phyloP scores from a whole-genome alignment of 2,113 vertebrate species.

The Onychostruthus taczanowskii region DNA sequence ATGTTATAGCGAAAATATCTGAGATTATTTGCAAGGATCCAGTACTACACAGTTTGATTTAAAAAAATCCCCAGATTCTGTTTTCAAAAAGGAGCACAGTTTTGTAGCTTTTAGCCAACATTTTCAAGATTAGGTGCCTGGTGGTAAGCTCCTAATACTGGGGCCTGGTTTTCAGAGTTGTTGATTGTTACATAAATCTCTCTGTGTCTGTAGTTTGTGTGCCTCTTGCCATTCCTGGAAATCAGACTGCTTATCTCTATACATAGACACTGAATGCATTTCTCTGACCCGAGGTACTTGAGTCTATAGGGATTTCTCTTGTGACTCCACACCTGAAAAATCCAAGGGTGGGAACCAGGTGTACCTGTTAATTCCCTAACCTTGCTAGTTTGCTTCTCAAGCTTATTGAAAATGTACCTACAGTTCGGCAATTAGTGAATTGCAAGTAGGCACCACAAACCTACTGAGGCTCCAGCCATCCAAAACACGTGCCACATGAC shows the following conservation, averaged over 20 bases:
- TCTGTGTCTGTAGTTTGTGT: neutral
- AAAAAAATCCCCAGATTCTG: neutral
- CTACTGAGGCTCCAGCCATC: neutral
- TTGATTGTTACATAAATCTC: neutral
- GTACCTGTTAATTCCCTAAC: neutral
- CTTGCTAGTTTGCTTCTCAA: neutral
- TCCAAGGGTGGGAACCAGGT: neutral
- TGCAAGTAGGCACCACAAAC: neutral
- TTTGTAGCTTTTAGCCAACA: neutral
- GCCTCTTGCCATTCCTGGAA: neutral
- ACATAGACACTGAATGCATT: accelerated
- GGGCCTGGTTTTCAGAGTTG: neutral
- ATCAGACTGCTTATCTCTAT: neutral
- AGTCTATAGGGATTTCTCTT: neutral
- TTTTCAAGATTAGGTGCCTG: neutral
- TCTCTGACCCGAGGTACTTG: neutral
- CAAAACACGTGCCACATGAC: neutral
- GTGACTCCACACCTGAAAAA: neutral
- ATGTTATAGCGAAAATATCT: neutral
- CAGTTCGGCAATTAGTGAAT: neutral
- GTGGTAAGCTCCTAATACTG: neutral
- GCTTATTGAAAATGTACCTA: neutral
- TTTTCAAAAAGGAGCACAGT: neutral
- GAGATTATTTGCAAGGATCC: neutral
- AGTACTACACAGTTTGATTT: neutral